These are phyloP conservation scores for Melopsittacus undulatus DNA, from an alignment of 2,797 vertebrate genomes.

Conservation along the genomic window DNA sequence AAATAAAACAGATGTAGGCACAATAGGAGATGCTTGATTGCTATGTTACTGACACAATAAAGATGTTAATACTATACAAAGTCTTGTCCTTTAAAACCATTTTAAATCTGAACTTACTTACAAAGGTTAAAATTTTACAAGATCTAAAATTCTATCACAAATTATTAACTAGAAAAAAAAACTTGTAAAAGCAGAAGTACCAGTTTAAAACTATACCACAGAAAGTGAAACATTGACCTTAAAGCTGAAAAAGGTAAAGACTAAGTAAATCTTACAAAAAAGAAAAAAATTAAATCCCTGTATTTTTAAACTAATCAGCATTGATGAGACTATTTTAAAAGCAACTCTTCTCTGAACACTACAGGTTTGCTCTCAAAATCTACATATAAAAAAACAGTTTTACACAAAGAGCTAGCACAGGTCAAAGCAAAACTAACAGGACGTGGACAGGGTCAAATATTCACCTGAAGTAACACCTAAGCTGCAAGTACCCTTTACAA, in stretches of 20 bases:
- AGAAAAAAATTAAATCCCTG: not conserved
- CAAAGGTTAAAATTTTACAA: not conserved
- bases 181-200: not conserved
- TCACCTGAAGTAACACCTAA: not conserved
- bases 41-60: not conserved
- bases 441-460: not conserved
- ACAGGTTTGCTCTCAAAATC: accelerated
- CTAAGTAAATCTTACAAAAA: not conserved
- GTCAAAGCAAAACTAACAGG: not conserved
- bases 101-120: not conserved
- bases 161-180: not conserved
- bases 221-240: not conserved
- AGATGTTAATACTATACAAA: not conserved
- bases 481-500: not conserved
- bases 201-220: not conserved
- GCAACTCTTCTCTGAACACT: not conserved
- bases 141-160: not conserved
- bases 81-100: not conserved
- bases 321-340: not conserved
- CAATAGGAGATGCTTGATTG: not conserved
- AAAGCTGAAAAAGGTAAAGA: not conserved
- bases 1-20: not conserved
- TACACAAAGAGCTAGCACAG: not conserved
- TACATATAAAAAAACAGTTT: not conserved
- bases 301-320: not conserved